Conservation (phyloP, 1,140 invertebrate genomes). For the Tetramorium simillimum region DNA sequence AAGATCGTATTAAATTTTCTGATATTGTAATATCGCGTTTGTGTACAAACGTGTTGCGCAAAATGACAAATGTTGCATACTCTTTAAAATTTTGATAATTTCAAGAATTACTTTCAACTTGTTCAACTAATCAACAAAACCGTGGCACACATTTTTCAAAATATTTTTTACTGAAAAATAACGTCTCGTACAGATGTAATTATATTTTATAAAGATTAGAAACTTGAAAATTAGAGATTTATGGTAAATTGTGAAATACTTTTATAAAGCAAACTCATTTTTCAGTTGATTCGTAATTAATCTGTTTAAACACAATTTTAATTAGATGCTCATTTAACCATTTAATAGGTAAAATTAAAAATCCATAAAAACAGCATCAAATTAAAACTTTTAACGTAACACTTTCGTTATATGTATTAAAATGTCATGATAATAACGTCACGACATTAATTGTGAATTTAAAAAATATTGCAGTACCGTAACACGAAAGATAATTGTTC, state of each 20-base stretch:
- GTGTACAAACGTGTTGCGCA: too few species aligned
- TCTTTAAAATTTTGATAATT: background rate
- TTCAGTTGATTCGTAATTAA: background rate
- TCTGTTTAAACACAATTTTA: background rate
- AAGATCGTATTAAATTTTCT: background rate
- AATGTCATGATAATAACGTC: too few species aligned
- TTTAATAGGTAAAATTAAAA: background rate
- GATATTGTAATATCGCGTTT: background rate
- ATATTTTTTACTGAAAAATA: background rate
- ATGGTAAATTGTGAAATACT: background rate
- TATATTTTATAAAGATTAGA: background rate
- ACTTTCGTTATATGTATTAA: background rate
- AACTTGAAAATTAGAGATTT: background rate
- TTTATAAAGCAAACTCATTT: background rate
- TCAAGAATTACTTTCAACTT: background rate
- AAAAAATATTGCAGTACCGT: constrained; percentile 6
- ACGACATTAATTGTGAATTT: background rate
- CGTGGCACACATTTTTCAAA: background rate
- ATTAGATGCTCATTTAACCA: background rate
- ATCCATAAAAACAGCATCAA: background rate
- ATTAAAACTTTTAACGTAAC: background rate
- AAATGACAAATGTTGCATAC: too few species aligned
- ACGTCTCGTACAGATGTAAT: background rate
- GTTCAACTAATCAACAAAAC: background rate
- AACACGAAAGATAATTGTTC: constrained; percentile 3